Evolutionary conservation across 2,797 vertebrate genomes (phyloP), one percentile per base, ranked within the genome.

Genomic region (Alosa sapidissima): DNA sequence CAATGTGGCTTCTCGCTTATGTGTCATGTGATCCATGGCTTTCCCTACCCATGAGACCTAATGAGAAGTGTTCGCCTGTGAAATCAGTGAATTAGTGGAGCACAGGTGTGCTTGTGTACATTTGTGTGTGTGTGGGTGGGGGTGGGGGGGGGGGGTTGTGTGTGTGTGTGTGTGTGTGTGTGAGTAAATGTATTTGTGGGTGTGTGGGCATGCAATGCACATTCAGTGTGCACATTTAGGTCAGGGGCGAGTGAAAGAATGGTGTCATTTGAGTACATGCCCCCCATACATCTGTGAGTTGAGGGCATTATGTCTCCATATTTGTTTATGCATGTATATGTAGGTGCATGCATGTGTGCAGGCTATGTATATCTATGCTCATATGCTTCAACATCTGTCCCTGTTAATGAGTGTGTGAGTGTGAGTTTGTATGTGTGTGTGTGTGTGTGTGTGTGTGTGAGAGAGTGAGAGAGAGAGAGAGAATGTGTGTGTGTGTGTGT

Each of bases 1-100:
- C 52, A 48, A 8, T 82, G 78, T 83, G 83, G 3, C 41, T 19
- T 19, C 33, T 75, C 5, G 24, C 68, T 45, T 83, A 47, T 82
- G n/a, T 83, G 54, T 65, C 82, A 83, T 41, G 68, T 84, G 49
- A 82, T 87, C 13, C 24, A 72, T 86, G 51, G 68, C 48, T 83
- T 81, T 51, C 24, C 86, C 48, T 75, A 14, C 2, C 82, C 85
- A 82, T n/a, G 51, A 72, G 51, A 87, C 7, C 14, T 86, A 75
- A 47, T 86, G 36, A 75, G 16, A 84, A 68, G 58, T 83, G 82
- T 28, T 48, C 24, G 21, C 14, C 72, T 85, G 82, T 49, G 28
- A 60, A 72, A 65, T 78, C 81, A 33, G 72, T 51, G 45, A 49
- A 24, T 83, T 36, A 72, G 68, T 72, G 68, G 68, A 75, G 68